Evolutionary conservation across 2,113 vertebrate species (phyloP), one percentile per base, ranked within the genome.

Genomic region (Ptyas mucosa): DNA sequence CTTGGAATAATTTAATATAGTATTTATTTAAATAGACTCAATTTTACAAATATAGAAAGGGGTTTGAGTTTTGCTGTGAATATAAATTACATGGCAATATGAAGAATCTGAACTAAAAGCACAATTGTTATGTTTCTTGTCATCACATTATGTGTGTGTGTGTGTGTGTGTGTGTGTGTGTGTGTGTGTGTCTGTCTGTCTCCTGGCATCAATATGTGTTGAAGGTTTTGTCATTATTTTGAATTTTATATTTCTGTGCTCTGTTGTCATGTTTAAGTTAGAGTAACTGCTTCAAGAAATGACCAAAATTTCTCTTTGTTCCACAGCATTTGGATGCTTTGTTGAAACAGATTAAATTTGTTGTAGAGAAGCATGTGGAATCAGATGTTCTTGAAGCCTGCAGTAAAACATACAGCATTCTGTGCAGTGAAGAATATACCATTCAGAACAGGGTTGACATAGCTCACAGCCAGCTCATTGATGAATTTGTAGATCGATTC

Each of bases 361-460:
- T 99, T 95, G 99, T 99, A 97, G 99, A 99, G 95, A 99, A 99
- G 96, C 99, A 99, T 10, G 98, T 99, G 12, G 99, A 99, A 94
- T 97, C 97, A 0, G 99, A 99, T 93, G 99, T 99, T 93, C 97
- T 99, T 0, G 99, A 99, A 97, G 99, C 99, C 87, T 99, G 99
- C 98, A 99, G 99, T 96, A 99, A 99, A 97, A 99, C 99, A 29
- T 99, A 99, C 96, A 99, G 99, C 97, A 99, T 99, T 94, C 98
- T 99, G 91, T 99, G 99, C 97, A 99, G 99, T 46, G 99, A 99
- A 94, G 99, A 99, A 86, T 99, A 99, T 96, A 99, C 99, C 92
- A 99, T 99, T 97, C 99, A 99, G 98, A 99, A 99, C 96, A 98
- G 99, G 91, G 99, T 99, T 95, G 99, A 99, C 97, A 99, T 99